These are phyloP conservation scores for Sphaerodactylus townsendi DNA, from an alignment of 2,113 vertebrate genomes.

Conservation along the genomic window DNA sequence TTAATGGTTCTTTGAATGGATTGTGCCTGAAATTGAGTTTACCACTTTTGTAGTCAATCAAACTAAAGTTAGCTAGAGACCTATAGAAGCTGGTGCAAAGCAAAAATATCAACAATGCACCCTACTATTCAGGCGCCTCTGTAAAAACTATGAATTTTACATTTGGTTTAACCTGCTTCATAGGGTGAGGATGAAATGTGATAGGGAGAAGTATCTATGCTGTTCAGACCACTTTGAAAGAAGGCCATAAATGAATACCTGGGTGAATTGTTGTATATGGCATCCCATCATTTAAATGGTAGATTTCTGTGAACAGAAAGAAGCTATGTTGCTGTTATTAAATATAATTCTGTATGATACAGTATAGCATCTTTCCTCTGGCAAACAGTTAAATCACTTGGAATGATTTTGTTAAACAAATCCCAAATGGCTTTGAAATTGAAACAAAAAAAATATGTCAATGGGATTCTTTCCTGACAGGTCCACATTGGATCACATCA, in stretches of 20 bases:
- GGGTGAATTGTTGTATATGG: no score
- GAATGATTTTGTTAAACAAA: constrained; percentile 42
- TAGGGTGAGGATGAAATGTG: no score
- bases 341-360: not conserved
- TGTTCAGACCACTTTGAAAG: not conserved
- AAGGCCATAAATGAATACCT: no score
- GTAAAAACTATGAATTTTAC: not conserved
- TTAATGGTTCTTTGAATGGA: no score
- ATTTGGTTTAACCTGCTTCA: no score
- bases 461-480: constrained; percentile 23
- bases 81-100: not conserved
- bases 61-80: not conserved
- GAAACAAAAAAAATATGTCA: constrained; percentile 5
- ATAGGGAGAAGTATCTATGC: no score
- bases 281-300: not conserved
- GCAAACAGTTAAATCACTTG: not conserved
- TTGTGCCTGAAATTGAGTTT: no score
- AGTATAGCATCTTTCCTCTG: constrained; percentile 13
- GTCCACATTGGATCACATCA: not conserved
- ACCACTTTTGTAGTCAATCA: no score
- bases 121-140: not conserved
- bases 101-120: not conserved
- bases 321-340: constrained; percentile 33
- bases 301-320: not conserved
- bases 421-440: constrained; percentile 13